These are phyloP conservation scores for Apogon hyalosoma DNA, from an alignment of 2,797 vertebrate genomes.

Conservation along the genomic window DNA sequence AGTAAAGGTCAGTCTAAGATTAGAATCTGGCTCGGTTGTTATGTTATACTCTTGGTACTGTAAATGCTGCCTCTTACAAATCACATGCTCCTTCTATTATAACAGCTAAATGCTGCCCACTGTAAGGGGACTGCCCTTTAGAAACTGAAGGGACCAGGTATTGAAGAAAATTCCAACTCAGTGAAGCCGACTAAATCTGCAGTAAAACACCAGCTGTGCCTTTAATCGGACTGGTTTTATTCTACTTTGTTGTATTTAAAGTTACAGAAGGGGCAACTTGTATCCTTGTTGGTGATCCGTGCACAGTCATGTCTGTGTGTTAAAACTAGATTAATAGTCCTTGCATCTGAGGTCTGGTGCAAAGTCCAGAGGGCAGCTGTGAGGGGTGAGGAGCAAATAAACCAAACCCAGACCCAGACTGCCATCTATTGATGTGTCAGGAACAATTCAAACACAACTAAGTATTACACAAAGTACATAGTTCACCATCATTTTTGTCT, in stretches of 20 bases:
- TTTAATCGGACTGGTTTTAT: not conserved
- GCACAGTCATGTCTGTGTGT: not conserved
- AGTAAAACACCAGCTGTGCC: not conserved
- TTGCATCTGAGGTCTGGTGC: conserved; percentile 13
- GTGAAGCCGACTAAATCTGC: not conserved
- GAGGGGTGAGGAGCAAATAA: not conserved
- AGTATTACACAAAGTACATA: not conserved
- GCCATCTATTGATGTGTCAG: conserved; percentile 62
- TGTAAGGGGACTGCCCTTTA: not conserved
- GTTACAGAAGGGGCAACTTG: not conserved
- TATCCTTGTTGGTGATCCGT: not conserved
- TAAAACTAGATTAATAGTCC: conserved; percentile 4
- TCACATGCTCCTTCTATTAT: conserved; percentile 38
- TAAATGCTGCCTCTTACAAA: conserved; percentile 40
- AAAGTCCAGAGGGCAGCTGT: conserved; percentile 45
- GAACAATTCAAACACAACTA: not conserved
- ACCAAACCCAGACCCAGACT: conserved; percentile 15
- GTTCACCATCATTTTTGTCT: not conserved
- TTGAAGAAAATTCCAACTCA: not conserved
- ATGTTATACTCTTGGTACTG: conserved; percentile 45
- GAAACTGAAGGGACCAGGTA: not conserved
- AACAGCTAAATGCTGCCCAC: not conserved
- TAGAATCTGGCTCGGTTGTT: conserved; percentile 56
- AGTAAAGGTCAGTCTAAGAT: conserved; percentile 81
- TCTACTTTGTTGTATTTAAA: not conserved